Evolutionary conservation across 2,797 vertebrate species (phyloP).

Genomic region (Graptemys geographica): DNA sequence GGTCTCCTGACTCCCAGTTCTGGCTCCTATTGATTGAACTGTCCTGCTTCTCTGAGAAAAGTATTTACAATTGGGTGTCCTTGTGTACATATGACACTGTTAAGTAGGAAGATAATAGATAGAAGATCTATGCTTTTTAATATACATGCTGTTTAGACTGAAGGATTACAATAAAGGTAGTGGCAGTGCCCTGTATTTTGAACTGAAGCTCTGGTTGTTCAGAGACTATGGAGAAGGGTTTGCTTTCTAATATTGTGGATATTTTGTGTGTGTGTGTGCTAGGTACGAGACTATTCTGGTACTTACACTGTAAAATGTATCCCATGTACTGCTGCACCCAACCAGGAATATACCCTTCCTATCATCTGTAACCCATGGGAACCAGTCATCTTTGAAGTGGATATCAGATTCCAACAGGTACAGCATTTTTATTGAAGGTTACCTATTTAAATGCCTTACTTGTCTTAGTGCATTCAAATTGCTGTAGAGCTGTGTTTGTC

Average conservation of each 20-base stretch:
- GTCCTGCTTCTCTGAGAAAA: background rate
- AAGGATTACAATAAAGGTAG: background rate
- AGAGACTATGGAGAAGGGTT: rapidly evolving
- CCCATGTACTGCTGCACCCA: conserved; percentile 86
- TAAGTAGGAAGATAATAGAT: background rate
- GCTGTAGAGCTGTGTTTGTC: background rate
- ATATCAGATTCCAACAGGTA: conserved; percentile 92
- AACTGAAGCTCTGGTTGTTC: background rate
- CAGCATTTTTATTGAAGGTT: background rate
- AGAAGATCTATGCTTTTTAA: background rate
- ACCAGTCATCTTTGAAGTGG: conserved; percentile 87
- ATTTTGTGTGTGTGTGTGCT: background rate
- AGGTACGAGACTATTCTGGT: conserved; percentile 90
- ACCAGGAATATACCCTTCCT: conserved; percentile 86
- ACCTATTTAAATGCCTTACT: rapidly evolving
- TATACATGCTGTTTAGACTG: rapidly evolving
- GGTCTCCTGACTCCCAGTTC: background rate
- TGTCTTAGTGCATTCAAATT: background rate
- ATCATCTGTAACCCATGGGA: conserved; percentile 87
- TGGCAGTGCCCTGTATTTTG: background rate
- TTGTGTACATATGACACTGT: background rate
- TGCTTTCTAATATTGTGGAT: background rate
- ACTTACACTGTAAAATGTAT: conserved; percentile 88
- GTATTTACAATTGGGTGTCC: background rate
- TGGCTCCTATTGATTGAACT: background rate